phyloP scores from a whole-genome alignment of 2,797 vertebrate species.

The Lagocephalus sceleratus region DNA sequence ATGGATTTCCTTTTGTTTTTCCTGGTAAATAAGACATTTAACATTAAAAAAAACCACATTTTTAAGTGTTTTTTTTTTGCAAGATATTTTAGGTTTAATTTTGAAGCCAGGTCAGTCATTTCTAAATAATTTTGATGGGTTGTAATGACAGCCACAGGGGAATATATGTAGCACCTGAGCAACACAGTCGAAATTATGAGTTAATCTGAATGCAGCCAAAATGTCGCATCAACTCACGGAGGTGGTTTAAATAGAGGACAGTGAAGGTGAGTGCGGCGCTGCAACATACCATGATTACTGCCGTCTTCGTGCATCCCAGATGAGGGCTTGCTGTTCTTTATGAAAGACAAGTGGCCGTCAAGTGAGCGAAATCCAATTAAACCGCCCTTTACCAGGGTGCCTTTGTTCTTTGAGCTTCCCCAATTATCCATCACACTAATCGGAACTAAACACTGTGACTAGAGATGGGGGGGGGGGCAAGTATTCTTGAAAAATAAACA shows the following conservation, averaged over 20 bases:
- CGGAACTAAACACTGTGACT: constrained; percentile 7
- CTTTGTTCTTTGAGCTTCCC: constrained; percentile 16
- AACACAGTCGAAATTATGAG: background rate
- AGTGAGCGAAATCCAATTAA: constrained; percentile 49
- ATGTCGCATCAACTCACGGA: constrained; percentile 15
- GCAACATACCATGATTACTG: constrained; percentile 8
- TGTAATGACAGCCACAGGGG: too few relatives aligned
- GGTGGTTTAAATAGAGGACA: constrained; percentile 23
- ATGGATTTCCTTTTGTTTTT: background rate
- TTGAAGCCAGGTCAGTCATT: too few relatives aligned
- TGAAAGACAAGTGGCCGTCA: constrained; percentile 41
- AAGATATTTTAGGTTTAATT: too few relatives aligned
- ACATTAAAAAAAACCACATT: background rate
- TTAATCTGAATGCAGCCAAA: background rate
- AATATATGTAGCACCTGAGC: too few relatives aligned
- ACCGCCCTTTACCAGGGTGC: constrained; percentile 8
- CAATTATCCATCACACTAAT: constrained; percentile 24
- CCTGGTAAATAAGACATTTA: background rate
- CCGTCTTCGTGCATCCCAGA: constrained; percentile 25
- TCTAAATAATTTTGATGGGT: too few relatives aligned
- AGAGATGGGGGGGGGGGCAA: background rate
- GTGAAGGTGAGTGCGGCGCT: constrained; percentile 3
- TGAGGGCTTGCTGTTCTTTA: constrained; percentile 34
- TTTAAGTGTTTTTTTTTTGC: too few relatives aligned
- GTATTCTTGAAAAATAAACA: background rate